phyloP scores from a whole-genome alignment of 2,888 invertebrate genomes.

The Ornithoptera alexandrae region DNA sequence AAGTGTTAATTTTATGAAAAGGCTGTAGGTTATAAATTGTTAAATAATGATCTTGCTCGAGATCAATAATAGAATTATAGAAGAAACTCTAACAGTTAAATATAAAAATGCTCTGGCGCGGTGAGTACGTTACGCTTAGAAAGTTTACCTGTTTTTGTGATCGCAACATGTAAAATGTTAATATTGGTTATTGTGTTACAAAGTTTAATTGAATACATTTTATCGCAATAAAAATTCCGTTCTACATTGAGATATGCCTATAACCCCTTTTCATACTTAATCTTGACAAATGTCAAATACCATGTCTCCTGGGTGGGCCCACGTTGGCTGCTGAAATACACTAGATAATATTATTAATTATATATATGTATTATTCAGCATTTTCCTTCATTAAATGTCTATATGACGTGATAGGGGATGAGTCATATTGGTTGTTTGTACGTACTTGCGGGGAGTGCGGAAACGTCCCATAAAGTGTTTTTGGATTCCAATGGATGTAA shows the following conservation, averaged over 20 bases:
- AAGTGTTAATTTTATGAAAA: conserved; percentile 78
- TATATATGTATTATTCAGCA: conserved; percentile 37
- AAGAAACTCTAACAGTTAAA: conserved; percentile 97
- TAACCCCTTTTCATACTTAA: conserved; percentile 64
- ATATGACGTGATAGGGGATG: conserved; percentile 68
- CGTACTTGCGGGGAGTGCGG: conserved; percentile 60
- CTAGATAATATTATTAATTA: conserved; percentile 32
- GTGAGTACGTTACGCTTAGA: conserved; percentile 86
- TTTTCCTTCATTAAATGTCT: conserved; percentile 48
- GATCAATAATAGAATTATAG: conserved; percentile 99
- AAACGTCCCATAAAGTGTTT: conserved; percentile 68
- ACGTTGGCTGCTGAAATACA: conserved; percentile 62
- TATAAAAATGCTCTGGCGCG: conserved; percentile 97
- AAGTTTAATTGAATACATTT: conserved; percentile 13
- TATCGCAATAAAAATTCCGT: conserved; percentile 19
- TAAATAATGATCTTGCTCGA: conserved; percentile 96
- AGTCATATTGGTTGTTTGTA: conserved; percentile 70
- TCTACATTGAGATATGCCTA: conserved; percentile 41
- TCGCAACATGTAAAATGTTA: conserved; percentile 50
- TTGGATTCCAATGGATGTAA: conserved; percentile 61
- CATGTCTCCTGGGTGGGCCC: conserved; percentile 68
- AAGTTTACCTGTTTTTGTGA: conserved; percentile 71
- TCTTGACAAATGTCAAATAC: conserved; percentile 75
- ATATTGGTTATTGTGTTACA: conserved; percentile 26
- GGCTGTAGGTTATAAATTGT: conserved; percentile 78